Percentiles rank a stretch among this genome's conserved stretches.
Conservation (phyloP, 2,888 invertebrate species). For the Disparrhopalites patrizii region DNA sequence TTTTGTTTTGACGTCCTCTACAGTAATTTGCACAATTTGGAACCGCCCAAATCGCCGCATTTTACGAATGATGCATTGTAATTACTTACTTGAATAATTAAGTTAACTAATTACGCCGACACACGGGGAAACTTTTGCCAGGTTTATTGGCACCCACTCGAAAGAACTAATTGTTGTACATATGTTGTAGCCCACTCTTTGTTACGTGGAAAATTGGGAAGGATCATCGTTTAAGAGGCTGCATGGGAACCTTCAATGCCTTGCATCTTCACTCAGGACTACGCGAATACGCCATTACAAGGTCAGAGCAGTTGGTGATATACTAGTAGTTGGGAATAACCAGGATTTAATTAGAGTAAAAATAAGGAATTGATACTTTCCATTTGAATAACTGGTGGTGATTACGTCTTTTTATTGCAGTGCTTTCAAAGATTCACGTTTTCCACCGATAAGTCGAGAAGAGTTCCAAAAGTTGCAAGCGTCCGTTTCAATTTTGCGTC, state of each 20-base stretch:
- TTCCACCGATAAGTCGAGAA: constrained; percentile 82
- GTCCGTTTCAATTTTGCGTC: constrained; percentile 90
- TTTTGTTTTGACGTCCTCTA: constrained; percentile 99
- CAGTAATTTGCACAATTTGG: constrained; percentile 86
- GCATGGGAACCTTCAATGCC: constrained; percentile 98
- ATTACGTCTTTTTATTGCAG: no score
- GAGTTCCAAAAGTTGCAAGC: constrained; percentile 90
- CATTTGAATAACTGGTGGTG: neutral
- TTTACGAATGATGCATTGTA: constrained; percentile 95
- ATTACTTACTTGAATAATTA: constrained; percentile 59
- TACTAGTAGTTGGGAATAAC: neutral
- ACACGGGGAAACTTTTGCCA: no score
- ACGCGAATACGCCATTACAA: constrained; percentile 92
- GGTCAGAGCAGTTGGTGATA: constrained; percentile 57
- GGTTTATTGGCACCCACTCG: no score
- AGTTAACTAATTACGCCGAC: neutral
- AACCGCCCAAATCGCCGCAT: constrained; percentile 83
- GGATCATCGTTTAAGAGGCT: constrained; percentile 90
- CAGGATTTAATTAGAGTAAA: neutral
- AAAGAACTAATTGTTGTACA: constrained; percentile 30
- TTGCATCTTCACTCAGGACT: constrained; percentile 92
- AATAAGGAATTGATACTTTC: no score
- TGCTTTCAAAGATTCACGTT: constrained; percentile 95
- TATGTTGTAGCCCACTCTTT: constrained; percentile 80
- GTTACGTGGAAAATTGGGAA: constrained; percentile 99